Conservation (phyloP, 2,888 invertebrate genomes). For the Capitulum mitella region DNA sequence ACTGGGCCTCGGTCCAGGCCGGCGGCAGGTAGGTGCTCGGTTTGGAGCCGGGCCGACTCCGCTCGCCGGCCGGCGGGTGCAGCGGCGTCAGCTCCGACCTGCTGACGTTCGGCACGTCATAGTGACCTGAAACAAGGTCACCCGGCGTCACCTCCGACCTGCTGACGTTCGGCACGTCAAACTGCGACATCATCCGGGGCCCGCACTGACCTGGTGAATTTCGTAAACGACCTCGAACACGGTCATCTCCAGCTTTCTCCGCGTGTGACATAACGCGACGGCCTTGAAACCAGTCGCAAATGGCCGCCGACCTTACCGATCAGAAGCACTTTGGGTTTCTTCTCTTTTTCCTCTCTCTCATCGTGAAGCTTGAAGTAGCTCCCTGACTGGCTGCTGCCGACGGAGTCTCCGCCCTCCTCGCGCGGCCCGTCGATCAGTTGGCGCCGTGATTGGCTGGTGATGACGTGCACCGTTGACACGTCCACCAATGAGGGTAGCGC, state of each 20-base stretch:
- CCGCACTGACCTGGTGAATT: too few species aligned
- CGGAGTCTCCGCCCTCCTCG: slow-evolving; percentile 30
- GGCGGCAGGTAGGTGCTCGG: slow-evolving; percentile 12
- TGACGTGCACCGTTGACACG: slow-evolving; percentile 69
- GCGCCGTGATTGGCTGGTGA: slow-evolving; percentile 59
- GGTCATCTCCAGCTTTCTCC: too few species aligned
- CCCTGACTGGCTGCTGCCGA: slow-evolving; percentile 20
- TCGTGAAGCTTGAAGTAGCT: slow-evolving; percentile 16
- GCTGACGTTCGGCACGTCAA: not conserved
- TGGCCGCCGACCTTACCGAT: not conserved
- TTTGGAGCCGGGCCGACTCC: not conserved
- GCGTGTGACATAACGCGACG: too few species aligned
- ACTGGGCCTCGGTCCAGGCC: not conserved
- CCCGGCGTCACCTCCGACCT: not conserved
- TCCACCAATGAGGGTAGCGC: slow-evolving; percentile 88
- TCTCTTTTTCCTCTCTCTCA: too few species aligned
- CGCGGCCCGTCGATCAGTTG: slow-evolving; percentile 66
- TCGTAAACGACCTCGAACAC: too few species aligned
- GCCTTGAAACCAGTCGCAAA: too few species aligned
- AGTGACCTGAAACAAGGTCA: not conserved
- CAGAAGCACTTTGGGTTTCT: not conserved
- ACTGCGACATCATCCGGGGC: too few species aligned
- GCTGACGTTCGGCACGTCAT: slow-evolving; percentile 13
- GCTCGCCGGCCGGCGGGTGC: not conserved
- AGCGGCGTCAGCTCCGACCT: not conserved